Evolutionary conservation across 2,888 invertebrate genomes (phyloP).

Genomic region (Lithosia quadra): DNA sequence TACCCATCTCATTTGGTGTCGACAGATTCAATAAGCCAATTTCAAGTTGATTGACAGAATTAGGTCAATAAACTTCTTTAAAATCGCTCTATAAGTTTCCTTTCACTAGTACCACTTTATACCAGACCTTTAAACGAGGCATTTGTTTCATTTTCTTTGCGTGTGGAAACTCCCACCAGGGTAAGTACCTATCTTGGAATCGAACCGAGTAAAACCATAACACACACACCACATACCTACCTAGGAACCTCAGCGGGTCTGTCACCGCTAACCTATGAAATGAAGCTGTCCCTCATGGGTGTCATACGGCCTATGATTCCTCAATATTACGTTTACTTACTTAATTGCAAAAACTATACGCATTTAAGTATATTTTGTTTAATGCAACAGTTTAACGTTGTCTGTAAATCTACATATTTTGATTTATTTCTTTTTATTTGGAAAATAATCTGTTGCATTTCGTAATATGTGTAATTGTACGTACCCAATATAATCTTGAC

Average conservation of each 20-base stretch:
- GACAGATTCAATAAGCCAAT: neutral
- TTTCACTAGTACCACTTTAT: neutral
- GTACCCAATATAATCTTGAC: no score
- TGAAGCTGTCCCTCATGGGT: neutral
- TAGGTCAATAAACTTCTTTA: slow-evolving; percentile 3
- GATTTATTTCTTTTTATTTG: no score
- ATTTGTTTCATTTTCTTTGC: neutral
- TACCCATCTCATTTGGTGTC: neutral
- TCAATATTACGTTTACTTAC: neutral
- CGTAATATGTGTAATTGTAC: no score
- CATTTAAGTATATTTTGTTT: neutral
- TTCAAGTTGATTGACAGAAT: slow-evolving; percentile 8
- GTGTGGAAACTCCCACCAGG: neutral
- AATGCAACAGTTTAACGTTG: no score
- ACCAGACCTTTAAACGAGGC: neutral
- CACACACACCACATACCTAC: neutral
- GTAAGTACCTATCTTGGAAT: neutral
- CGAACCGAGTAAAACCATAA: neutral
- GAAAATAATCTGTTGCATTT: no score
- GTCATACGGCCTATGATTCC: neutral
- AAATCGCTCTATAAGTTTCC: neutral
- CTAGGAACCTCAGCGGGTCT: neutral
- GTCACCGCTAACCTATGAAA: no score
- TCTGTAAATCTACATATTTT: no score
- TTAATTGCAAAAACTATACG: neutral